A percentile compares a stretch with the other conserved stretches of the same genome.
phyloP scores from a whole-genome alignment of 2,888 invertebrate genomes.

The Hymenopus coronatus region DNA sequence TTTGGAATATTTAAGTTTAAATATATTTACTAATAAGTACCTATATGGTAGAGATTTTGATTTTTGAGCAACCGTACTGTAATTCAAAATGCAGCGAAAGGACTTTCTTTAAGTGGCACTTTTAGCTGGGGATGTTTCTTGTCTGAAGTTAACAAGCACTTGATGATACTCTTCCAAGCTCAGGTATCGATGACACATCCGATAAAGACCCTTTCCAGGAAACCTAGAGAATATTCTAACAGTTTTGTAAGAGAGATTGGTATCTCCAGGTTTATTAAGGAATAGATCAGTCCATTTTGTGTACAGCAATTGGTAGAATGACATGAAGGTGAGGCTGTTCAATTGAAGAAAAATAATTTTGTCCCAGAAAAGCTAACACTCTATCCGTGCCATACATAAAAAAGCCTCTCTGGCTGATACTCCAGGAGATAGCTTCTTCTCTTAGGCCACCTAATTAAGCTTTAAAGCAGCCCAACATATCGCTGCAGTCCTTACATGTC shows the following conservation, averaged over 20 bases:
- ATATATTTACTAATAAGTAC: too few relatives aligned
- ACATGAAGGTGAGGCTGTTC: background rate
- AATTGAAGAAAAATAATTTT: conserved; percentile 6
- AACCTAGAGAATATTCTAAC: background rate
- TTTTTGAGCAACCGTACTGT: too few relatives aligned
- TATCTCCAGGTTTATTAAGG: background rate
- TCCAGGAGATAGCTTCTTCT: background rate
- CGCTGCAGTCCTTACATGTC: background rate
- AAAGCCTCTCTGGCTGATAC: background rate
- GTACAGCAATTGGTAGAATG: background rate
- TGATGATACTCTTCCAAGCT: background rate
- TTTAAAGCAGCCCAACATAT: background rate
- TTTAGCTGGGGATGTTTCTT: background rate
- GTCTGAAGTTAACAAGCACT: background rate
- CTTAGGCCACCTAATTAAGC: background rate
- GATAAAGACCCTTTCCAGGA: background rate
- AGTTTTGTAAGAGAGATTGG: background rate
- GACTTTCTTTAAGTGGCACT: background rate
- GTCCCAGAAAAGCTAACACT: background rate
- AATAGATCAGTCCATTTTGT: background rate
- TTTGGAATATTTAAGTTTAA: too few relatives aligned
- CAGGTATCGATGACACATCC: background rate
- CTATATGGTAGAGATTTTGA: too few relatives aligned
- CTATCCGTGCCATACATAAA: background rate
- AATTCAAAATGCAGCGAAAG: too few relatives aligned